phyloP scores from a whole-genome alignment of 2,797 vertebrate species.

The Sciurus vulgaris region DNA sequence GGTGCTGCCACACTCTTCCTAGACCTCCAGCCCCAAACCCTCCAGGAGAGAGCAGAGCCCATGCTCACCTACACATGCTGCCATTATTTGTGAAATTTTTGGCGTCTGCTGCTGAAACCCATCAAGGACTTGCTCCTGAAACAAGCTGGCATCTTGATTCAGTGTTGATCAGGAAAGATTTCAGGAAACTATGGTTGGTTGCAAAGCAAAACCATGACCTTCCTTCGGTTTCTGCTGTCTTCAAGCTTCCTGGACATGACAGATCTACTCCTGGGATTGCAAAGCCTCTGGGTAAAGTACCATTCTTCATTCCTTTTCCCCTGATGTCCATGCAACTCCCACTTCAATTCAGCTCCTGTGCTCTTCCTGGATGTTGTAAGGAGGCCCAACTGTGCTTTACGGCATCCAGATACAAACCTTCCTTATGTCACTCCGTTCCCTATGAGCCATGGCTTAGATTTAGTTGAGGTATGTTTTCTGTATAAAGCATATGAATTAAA shows the following conservation, averaged over 20 bases:
- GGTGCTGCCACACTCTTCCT: background rate
- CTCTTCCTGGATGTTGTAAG: background rate
- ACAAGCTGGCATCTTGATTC: background rate
- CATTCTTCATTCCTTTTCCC: background rate
- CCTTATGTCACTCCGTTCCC: background rate
- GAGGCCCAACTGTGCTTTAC: background rate
- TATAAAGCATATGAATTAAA: background rate
- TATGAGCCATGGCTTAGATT: background rate
- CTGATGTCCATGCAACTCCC: background rate
- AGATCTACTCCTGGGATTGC: background rate
- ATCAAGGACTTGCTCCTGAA: background rate
- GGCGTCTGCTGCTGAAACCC: background rate
- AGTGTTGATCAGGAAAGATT: background rate
- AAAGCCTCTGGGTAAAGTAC: background rate
- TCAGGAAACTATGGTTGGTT: background rate
- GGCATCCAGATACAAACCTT: background rate
- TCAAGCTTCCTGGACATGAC: too few species aligned
- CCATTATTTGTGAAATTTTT: background rate
- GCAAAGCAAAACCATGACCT: background rate
- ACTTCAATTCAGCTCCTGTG: background rate
- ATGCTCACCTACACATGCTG: too few species aligned
- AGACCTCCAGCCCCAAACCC: background rate
- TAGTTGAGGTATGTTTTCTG: background rate
- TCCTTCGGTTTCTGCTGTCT: background rate
- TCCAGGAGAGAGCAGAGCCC: background rate